phyloP scores from a whole-genome alignment of 2,113 vertebrate genomes.

The Alethe castanea region DNA sequence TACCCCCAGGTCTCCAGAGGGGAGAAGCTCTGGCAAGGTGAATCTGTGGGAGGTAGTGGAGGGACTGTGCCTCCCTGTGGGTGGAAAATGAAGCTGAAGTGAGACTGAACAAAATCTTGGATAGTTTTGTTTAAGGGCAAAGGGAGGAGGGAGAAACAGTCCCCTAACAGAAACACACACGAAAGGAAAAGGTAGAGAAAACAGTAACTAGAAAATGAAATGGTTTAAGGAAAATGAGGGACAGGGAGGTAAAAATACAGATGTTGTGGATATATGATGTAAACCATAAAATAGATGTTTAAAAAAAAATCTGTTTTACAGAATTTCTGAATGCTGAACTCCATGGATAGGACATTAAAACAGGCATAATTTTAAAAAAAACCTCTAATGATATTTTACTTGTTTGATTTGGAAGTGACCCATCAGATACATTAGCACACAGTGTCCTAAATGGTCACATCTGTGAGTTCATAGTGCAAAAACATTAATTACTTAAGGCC shows the following conservation, averaged over 20 bases:
- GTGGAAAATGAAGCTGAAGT: not conserved
- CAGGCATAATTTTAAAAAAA: not conserved
- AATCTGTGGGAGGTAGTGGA: not conserved
- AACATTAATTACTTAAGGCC: not conserved
- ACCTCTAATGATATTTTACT: not conserved
- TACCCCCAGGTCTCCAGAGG: not conserved
- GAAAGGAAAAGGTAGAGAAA: not conserved
- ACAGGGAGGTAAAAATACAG: not conserved
- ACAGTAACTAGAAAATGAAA: not conserved
- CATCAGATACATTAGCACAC: not conserved
- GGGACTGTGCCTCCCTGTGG: conserved; percentile 21
- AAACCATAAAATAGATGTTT: not conserved
- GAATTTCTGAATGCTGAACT: not conserved
- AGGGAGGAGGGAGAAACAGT: not conserved
- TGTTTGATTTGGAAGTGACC: not conserved
- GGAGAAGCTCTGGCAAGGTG: not conserved
- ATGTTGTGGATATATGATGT: not conserved
- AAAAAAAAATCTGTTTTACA: not conserved
- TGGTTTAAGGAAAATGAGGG: not conserved
- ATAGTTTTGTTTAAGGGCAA: not conserved
- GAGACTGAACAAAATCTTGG: not conserved
- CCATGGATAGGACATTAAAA: not conserved
- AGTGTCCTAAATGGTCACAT: not conserved
- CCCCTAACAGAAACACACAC: not conserved
- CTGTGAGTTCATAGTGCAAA: not conserved